Evolutionary conservation across 1,140 invertebrate genomes (phyloP), one percentile per base, ranked within the genome.

Genomic region (Mesaphorura yosii): DNA sequence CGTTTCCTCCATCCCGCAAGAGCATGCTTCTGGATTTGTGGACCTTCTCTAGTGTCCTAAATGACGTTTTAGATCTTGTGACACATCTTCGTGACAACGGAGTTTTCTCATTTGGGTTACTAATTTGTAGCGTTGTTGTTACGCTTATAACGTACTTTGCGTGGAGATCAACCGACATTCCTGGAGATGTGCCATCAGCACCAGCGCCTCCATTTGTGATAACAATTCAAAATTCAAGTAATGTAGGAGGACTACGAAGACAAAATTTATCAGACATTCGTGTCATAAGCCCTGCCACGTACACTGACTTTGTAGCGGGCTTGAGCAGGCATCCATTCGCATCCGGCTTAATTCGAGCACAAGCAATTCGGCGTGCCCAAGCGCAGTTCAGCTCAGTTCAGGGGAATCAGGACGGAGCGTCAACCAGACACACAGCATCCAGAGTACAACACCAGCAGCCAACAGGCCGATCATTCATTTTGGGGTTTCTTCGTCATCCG

Each of bases 11-110:
- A 12, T 25, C 41, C 25, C 12, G 3, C 31, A 22, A 29, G 48
- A 58, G 50, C 58, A 62, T 62, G 60, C 53, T 62, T 53, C 42
- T 62, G 14, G 56, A 58, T 26, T 53, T 58, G 40, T 56, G 53
- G 56, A 47, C 22, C 39, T 51, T 53, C 19, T 28, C 23, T n/a
- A 37, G 51, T 28, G 45, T 62, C 20, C n/a, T 62, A 15, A 53
- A 37, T 37, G 56, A 58, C 20, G 1, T 58, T 10, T 6, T 55
- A 38, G 55, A 58, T 6, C 31, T 54, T 29, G 4, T 53, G 4
- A 26, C 45, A 3, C 34, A 48, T 22, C 55, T 22, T 15, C 19
- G 51, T 23, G 39, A 47, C 12, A 29, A 46, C 6, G 51, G 48
- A 23, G 39, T 17, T 14, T 40, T 44, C 15, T 39, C 19, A 38